These are phyloP conservation scores for Caenorhabditis remanei DNA, from an alignment of 1,140 invertebrate genomes.

Conservation along the genomic window DNA sequence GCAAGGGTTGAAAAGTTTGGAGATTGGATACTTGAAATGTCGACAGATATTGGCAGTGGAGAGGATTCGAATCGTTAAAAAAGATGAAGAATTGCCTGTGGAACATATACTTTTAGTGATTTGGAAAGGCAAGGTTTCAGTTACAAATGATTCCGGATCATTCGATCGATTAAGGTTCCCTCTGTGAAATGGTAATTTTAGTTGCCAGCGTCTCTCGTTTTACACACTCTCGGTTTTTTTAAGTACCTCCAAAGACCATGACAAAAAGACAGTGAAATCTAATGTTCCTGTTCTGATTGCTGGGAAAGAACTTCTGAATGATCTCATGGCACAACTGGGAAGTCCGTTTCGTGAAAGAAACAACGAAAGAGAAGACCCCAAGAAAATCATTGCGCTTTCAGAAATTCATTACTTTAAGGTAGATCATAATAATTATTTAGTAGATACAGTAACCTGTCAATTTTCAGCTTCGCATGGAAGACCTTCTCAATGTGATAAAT, in stretches of 20 bases:
- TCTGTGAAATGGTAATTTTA: not conserved
- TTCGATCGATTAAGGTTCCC: not conserved
- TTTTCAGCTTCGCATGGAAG: constrained; percentile 26
- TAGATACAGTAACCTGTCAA: no score
- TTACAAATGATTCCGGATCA: not conserved
- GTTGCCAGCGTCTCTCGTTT: not conserved
- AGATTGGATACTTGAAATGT: not conserved
- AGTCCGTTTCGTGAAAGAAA: constrained; percentile 10
- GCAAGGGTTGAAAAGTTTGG: constrained; percentile 31
- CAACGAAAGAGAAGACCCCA: not conserved
- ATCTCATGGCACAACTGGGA: constrained; percentile 1
- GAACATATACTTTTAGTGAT: not conserved
- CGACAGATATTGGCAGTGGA: constrained; percentile 2
- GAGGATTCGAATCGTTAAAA: not conserved
- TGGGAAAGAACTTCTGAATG: constrained; percentile 1
- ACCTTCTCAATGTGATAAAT: constrained; percentile 11
- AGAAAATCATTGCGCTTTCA: not conserved
- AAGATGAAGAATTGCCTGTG: not conserved
- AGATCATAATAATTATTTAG: not conserved
- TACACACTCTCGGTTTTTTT: not conserved
- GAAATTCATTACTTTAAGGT: constrained; percentile 19
- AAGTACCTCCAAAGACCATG: not conserved
- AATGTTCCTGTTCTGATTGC: not conserved
- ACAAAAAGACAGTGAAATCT: no score
- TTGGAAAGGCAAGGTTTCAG: not conserved